Evolutionary conservation across 1,140 invertebrate species (phyloP), one percentile per base, ranked within the genome.

Genomic region (Meloidogyne chitwoodi): DNA sequence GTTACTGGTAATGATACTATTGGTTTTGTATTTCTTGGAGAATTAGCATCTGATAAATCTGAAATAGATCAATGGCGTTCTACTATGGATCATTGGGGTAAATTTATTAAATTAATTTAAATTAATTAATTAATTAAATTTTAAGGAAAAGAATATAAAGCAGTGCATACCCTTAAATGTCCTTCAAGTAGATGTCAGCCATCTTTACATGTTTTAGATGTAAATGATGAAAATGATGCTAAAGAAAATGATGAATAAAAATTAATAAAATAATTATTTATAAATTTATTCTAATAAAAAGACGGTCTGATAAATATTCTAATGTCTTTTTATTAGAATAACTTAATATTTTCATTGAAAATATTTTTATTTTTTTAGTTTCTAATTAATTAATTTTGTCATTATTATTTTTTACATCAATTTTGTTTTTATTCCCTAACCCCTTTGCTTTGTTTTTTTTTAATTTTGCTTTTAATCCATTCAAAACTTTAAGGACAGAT

Each of bases 1-100:
- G 83, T 82, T 29, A 85, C 85, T 16, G 85, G 85, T 26, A 83
- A 86, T 68, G 85, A 86, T 68, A 67, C 84, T 6, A 86, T 86
- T 22, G 85, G 85, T 62, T 80, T 65, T 22, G 83, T 79, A 12
- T 86, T 78, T 63, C 75, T 86, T 10, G 85, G 85, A n/a, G 48
- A 79, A 63, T 65, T 84, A 34, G 84, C 85, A 4, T 44, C 77
- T 11, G 85, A 86, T 65, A 87, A 87, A 70, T 86, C 84, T 11
- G 85, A 85, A 68, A 34, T 68, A 3, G 85, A 86, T 14, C 85
- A 86, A 67, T 86, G 85, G 85, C 82, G 79, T 44, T 85, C 85
- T 22, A 87, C 84, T 5, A 71, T 87, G 8, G 81, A 86, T 22
- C 80, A 86, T 68, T 63, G 81, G 44, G 85, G 85, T 38, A 56